These are phyloP conservation scores for Chrysaora quinquecirrha DNA, from an alignment of 30 jellyfish, hydroid and myxozoan species.

Conservation along the genomic window DNA sequence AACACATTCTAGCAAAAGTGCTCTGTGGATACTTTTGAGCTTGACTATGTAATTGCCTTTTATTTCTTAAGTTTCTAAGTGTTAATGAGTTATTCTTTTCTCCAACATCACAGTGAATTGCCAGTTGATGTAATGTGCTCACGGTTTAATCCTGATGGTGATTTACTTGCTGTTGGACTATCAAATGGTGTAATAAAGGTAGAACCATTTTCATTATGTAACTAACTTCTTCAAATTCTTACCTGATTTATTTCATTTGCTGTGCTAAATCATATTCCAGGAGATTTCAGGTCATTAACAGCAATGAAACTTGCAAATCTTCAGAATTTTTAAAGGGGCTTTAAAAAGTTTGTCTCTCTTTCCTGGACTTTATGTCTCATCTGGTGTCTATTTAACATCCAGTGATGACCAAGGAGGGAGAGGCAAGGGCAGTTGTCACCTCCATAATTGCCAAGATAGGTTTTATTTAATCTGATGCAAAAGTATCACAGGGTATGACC, in stretches of 20 bases:
- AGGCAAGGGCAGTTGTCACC: too few species aligned
- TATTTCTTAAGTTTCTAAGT: too few species aligned
- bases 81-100: too few species aligned
- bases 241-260: neutral
- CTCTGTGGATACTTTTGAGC: too few species aligned
- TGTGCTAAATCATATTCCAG: neutral
- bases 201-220: neutral
- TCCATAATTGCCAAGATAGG: too few species aligned
- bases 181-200: slow-evolving; percentile 90
- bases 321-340: neutral
- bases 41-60: too few species aligned
- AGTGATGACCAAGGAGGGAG: too few species aligned
- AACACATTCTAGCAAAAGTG: too few species aligned
- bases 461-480: too few species aligned
- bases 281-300: neutral
- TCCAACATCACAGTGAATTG: slow-evolving; percentile 70
- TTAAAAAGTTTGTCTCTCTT: neutral
- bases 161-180: slow-evolving; percentile 68
- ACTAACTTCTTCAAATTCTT: too few species aligned
- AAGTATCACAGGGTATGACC: too few species aligned
- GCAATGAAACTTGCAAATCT: neutral
- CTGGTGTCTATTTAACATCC: too few species aligned
- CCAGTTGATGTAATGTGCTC: slow-evolving; percentile 87
- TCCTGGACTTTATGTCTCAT: neutral
- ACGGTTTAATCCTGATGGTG: slow-evolving; percentile 73